Evolutionary conservation across 2,888 invertebrate genomes (phyloP).

Genomic region (Tribolium freemani): DNA sequence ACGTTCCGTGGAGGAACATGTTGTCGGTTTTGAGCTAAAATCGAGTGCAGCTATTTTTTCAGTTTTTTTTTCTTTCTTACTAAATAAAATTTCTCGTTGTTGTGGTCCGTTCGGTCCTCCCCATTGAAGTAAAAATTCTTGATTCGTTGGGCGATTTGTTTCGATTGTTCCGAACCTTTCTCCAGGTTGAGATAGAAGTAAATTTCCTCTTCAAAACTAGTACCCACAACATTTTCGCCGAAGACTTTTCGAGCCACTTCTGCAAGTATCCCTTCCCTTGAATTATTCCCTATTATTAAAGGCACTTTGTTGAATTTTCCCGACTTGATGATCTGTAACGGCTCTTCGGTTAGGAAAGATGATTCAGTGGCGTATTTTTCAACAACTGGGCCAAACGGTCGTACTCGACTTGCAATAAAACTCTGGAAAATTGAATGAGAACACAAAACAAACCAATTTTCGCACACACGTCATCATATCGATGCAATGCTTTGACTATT

Average conservation of each 20-base stretch:
- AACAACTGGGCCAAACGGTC: constrained; percentile 54
- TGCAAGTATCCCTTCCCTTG: constrained; percentile 61
- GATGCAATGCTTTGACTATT: constrained; percentile 42
- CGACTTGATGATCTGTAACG: constrained; percentile 56
- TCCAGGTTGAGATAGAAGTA: constrained; percentile 54
- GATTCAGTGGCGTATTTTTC: constrained; percentile 51
- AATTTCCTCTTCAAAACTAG: constrained; percentile 48
- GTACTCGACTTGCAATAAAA: constrained; percentile 20
- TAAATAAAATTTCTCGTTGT: neutral
- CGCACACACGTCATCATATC: constrained; percentile 1
- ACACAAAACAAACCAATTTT: neutral
- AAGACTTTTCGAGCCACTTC: neutral
- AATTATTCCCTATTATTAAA: constrained; percentile 61
- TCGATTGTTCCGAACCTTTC: constrained; percentile 50
- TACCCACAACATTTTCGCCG: constrained; percentile 43
- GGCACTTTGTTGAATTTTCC: constrained; percentile 64
- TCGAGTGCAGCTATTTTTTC: neutral
- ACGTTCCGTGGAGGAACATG: constrained; percentile 49
- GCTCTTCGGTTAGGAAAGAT: constrained; percentile 59
- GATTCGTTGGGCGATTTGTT: constrained; percentile 45
- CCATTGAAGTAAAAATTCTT: constrained; percentile 60
- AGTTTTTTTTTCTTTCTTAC: neutral
- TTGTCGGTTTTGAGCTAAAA: constrained; percentile 58
- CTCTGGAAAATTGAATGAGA: neutral
- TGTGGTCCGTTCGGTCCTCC: constrained; percentile 40